phyloP scores from a whole-genome alignment of 2,113 vertebrate species.

The Felis catus region DNA sequence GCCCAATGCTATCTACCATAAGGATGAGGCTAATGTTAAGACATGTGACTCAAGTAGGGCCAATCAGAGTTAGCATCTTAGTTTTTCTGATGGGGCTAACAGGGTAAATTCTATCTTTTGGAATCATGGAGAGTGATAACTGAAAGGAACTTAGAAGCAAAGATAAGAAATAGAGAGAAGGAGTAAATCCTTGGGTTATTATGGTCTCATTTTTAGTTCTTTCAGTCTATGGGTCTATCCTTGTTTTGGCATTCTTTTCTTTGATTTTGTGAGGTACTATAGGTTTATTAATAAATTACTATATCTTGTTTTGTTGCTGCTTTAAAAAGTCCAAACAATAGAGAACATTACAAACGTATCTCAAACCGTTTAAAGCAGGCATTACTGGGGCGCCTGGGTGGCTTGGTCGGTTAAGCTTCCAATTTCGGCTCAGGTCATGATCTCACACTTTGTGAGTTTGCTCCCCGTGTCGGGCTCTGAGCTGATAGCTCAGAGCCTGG shows the following conservation, averaged over 20 bases:
- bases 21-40: background rate
- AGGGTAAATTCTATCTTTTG: background rate
- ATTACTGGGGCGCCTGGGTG: background rate
- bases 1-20: rapidly evolving
- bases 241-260: background rate
- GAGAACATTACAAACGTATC: background rate
- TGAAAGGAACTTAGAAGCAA: background rate
- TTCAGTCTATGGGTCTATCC: background rate
- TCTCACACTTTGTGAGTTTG: too few relatives aligned
- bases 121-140: background rate
- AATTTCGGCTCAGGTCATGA: too few relatives aligned
- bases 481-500: too few relatives aligned
- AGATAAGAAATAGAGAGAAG: background rate
- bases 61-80: background rate
- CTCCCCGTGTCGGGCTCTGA: too few relatives aligned
- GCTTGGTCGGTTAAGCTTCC: too few relatives aligned
- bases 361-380: background rate
- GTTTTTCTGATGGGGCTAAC: background rate
- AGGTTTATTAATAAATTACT: background rate
- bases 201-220: background rate
- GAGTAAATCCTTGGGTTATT: background rate
- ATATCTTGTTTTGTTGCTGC: background rate
- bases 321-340: background rate
- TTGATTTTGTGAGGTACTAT: background rate
- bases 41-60: background rate